Percentiles rank a stretch among this genome's conserved stretches.
Conservation (phyloP, 2,888 invertebrate genomes). For the Yponomeuta sedellus region DNA sequence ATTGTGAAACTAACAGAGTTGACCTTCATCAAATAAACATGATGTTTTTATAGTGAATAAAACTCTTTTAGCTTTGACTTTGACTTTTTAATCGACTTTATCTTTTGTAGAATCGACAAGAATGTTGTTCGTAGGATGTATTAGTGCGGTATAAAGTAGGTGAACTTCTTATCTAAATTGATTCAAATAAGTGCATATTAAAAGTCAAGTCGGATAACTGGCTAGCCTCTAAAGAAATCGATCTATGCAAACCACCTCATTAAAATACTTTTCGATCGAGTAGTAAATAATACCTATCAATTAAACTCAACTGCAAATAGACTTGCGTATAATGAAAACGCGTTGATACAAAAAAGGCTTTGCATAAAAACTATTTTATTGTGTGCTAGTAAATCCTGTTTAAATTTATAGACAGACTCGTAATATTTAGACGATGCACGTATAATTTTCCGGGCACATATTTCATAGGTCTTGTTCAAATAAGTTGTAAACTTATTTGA, state of each 20-base stretch:
- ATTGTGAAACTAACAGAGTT: too few species aligned
- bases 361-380: neutral
- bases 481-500: too few species aligned
- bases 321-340: neutral
- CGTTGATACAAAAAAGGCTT: neutral
- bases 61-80: too few species aligned
- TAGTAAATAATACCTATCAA: neutral
- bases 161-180: neutral
- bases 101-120: neutral
- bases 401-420: too few species aligned
- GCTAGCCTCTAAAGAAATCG: neutral
- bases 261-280: neutral
- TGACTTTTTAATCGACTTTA: neutral
- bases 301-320: neutral
- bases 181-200: conserved; percentile 3
- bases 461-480: too few species aligned
- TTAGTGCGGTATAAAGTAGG: neutral
- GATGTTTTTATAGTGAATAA: too few species aligned
- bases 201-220: neutral
- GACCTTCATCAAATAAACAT: too few species aligned
- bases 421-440: too few species aligned
- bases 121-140: neutral
- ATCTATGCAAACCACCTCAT: neutral
- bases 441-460: too few species aligned
- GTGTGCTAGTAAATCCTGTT: too few species aligned